Percentiles rank a stretch among this genome's conserved stretches.
phyloP scores from a whole-genome alignment of 92 coral and sea anemone genomes.

The Bergia sp. region DNA sequence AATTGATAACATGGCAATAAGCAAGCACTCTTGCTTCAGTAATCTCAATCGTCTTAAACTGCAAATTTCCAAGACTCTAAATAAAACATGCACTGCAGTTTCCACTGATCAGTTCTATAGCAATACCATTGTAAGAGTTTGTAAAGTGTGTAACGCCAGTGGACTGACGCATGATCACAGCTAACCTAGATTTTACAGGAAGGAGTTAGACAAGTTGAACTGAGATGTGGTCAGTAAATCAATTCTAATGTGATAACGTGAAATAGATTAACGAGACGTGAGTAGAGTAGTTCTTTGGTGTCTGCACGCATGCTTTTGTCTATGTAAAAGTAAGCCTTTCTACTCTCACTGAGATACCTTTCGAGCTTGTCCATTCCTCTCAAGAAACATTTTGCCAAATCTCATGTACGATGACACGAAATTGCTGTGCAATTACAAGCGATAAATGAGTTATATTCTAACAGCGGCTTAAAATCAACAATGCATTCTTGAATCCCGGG shows the following conservation, averaged over 20 bases:
- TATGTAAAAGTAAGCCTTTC: not conserved
- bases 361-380: slow-evolving; percentile 11
- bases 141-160: not conserved
- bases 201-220: slow-evolving; percentile 25
- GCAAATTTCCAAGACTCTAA: slow-evolving; percentile 20
- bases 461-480: slow-evolving; percentile 44
- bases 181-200: slow-evolving; percentile 34
- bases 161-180: not conserved
- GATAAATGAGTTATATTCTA: slow-evolving; percentile 46
- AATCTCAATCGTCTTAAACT: slow-evolving; percentile 6
- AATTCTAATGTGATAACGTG: slow-evolving; percentile 42
- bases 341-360: not conserved
- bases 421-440: slow-evolving; percentile 48
- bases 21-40: slow-evolving; percentile 13
- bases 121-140: not conserved
- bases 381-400: slow-evolving; percentile 15
- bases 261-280: slow-evolving; percentile 28
- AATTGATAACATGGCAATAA: slow-evolving; percentile 34
- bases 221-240: slow-evolving; percentile 46
- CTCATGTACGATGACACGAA: slow-evolving; percentile 37
- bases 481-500: slow-evolving; percentile 51
- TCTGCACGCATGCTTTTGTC: slow-evolving; percentile 13
- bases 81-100: not conserved
- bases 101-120: not conserved
- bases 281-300: not conserved